Conservation (phyloP, 2,888 invertebrate genomes). For the Schrankia costaestrigalis region DNA sequence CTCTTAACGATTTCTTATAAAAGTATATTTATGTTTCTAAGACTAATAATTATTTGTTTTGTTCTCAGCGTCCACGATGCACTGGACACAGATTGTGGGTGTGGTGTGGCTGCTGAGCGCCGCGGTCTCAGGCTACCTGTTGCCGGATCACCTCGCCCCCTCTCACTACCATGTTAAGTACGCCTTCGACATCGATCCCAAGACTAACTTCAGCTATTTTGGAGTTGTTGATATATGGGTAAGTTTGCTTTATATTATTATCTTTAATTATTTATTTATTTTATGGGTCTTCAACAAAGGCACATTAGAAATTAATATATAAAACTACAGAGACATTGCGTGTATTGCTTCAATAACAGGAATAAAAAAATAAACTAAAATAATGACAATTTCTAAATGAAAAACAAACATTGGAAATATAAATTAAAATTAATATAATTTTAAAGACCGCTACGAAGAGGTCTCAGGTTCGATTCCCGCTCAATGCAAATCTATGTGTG, state of each 20-base stretch:
- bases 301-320: too few species aligned
- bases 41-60: too few species aligned
- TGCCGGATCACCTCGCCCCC: constrained; percentile 78
- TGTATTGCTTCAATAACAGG: too few species aligned
- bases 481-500: not conserved
- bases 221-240: constrained; percentile 82
- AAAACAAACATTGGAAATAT: too few species aligned
- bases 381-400: too few species aligned
- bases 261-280: not conserved
- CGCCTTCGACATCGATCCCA: constrained; percentile 64
- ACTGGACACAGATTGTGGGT: constrained; percentile 28
- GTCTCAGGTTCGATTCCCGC: not conserved
- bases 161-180: constrained; percentile 71
- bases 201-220: constrained; percentile 76
- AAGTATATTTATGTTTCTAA: too few species aligned
- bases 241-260: constrained; percentile 34
- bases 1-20: too few species aligned
- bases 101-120: constrained; percentile 30
- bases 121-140: constrained; percentile 54
- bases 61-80: constrained; percentile 35
- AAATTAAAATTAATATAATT: too few species aligned
- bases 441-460: not conserved
- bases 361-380: too few species aligned
- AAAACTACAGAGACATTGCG: too few species aligned
- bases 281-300: too few species aligned